phyloP scores from a whole-genome alignment of 2,797 vertebrate genomes.

The Coregonus ussuriensis region DNA sequence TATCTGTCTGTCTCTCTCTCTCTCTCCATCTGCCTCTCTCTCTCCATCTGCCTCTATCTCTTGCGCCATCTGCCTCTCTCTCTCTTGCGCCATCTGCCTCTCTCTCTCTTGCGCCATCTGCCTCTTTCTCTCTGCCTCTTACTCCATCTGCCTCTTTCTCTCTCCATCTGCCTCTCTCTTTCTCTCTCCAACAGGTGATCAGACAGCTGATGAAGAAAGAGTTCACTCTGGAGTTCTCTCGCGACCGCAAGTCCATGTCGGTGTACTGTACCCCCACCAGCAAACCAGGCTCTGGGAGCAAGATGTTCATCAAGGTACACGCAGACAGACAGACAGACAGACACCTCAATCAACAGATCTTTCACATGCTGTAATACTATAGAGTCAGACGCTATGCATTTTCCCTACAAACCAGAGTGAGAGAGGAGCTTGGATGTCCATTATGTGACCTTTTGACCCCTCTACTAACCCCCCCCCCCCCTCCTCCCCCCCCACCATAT shows the following conservation, averaged over 20 bases:
- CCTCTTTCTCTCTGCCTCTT: too few species aligned
- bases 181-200: conserved; percentile 79
- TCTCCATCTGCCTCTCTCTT: too few species aligned
- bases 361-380: neutral
- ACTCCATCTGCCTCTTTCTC: too few species aligned
- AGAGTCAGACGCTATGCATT: neutral
- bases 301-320: conserved; percentile 95
- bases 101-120: too few species aligned
- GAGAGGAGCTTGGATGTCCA: neutral
- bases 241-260: conserved; percentile 98
- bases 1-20: too few species aligned
- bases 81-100: too few species aligned
- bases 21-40: too few species aligned
- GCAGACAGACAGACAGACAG: conserved; percentile 66
- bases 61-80: too few species aligned
- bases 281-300: conserved; percentile 77
- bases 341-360: neutral
- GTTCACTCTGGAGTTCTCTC: conserved; percentile 96
- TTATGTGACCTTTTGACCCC: neutral
- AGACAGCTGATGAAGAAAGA: conserved; percentile 94
- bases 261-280: conserved; percentile 87
- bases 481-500: too few species aligned
- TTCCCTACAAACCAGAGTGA: too few species aligned
- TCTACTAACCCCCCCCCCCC: too few species aligned
- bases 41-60: too few species aligned